These are phyloP conservation scores for Chromis chromis DNA, from an alignment of 2,797 vertebrate species.

Conservation along the genomic window DNA sequence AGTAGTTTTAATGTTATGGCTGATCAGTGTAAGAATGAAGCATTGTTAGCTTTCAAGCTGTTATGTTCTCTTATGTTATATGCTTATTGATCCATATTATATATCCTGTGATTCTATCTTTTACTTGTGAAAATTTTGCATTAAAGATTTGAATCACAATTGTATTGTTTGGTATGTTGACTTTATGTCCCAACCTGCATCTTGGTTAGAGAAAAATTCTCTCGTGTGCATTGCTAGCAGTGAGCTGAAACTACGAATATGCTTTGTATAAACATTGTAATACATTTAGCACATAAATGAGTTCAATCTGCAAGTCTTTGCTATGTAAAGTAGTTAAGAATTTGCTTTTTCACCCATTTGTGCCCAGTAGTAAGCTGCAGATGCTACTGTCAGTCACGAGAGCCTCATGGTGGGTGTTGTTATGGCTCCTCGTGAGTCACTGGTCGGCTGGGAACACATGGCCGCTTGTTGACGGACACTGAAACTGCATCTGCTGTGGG, in stretches of 20 bases:
- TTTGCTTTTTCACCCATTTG: not conserved
- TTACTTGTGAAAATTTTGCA: not conserved
- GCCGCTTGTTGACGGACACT: conserved; percentile 19
- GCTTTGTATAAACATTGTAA: not conserved
- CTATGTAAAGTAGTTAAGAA: not conserved
- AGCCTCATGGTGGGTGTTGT: not conserved
- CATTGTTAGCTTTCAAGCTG: too few relatives aligned
- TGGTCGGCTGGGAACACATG: not conserved
- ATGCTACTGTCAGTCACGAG: conserved; percentile 5
- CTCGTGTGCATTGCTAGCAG: not conserved
- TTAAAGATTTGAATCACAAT: not conserved
- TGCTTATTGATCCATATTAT: not conserved
- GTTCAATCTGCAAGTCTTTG: not conserved
- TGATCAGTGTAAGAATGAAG: too few relatives aligned
- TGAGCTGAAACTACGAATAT: not conserved
- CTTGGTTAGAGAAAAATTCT: not conserved
- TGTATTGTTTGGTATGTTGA: not conserved
- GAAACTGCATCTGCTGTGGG: conserved; percentile 12
- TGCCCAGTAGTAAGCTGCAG: not conserved
- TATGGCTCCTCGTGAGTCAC: not conserved
- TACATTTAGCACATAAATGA: not conserved
- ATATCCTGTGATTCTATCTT: too few relatives aligned
- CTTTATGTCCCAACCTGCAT: too few relatives aligned
- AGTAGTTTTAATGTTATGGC: too few relatives aligned
- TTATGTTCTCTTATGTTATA: too few relatives aligned